Evolutionary conservation across 2,113 vertebrate genomes (phyloP).

Genomic region (Boulengeromyrus knoepffleri): DNA sequence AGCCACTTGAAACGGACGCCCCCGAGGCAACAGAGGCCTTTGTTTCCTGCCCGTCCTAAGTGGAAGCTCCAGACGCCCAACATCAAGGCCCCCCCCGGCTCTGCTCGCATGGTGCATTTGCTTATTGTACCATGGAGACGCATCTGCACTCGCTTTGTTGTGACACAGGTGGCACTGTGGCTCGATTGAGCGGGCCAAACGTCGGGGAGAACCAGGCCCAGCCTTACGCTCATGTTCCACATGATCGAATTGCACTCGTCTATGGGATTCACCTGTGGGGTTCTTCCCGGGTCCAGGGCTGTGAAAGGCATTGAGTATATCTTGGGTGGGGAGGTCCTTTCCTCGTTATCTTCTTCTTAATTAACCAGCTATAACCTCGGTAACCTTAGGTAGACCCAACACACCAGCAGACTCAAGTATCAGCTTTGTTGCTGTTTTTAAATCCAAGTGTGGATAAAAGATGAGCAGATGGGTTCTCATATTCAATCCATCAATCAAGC

Average conservation of each 20-base stretch:
- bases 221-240: slow-evolving; percentile 22
- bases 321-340: background rate
- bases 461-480: background rate
- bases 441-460: background rate
- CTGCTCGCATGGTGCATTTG: slow-evolving; percentile 44
- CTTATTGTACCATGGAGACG: slow-evolving; percentile 41
- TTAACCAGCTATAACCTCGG: background rate
- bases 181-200: background rate
- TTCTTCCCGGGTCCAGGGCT: background rate
- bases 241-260: slow-evolving; percentile 23
- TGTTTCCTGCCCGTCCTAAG: slow-evolving; percentile 39
- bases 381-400: background rate
- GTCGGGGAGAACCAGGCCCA: slow-evolving; percentile 32
- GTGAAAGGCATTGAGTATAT: background rate
- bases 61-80: slow-evolving; percentile 32
- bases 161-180: slow-evolving; percentile 32
- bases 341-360: background rate
- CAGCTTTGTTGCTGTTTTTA: background rate
- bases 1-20: slow-evolving; percentile 36
- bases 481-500: background rate
- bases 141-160: slow-evolving; percentile 39
- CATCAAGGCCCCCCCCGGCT: slow-evolving; percentile 31
- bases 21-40: slow-evolving; percentile 36
- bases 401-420: background rate
- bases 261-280: background rate